phyloP scores from a whole-genome alignment of 1,140 invertebrate genomes.

The Chrysomallon squamiferum region DNA sequence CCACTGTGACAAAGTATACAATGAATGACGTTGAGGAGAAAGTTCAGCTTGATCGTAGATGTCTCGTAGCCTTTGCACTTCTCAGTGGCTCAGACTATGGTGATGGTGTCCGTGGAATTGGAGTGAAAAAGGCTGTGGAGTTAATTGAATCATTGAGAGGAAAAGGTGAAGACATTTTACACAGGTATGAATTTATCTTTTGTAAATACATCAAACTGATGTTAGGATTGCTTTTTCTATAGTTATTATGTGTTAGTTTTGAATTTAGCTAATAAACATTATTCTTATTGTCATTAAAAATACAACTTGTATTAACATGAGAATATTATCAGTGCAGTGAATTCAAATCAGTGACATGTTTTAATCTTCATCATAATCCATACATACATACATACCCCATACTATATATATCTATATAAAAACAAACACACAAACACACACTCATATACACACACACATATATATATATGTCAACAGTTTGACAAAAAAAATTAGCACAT shows the following conservation, averaged over 20 bases:
- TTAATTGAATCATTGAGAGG: background rate
- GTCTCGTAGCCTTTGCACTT: constrained; percentile 79
- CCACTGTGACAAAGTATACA: constrained; percentile 74
- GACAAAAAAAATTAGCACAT: no score
- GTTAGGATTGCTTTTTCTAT: background rate
- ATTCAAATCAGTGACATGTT: no score
- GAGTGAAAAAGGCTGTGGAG: constrained; percentile 1
- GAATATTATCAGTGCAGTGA: no score
- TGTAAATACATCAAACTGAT: background rate
- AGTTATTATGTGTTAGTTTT: background rate
- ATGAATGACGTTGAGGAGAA: constrained; percentile 70
- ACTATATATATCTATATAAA: no score
- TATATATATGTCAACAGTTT: no score
- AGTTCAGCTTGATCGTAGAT: constrained; percentile 75
- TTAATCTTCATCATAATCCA: no score
- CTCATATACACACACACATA: no score
- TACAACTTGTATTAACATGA: no score
- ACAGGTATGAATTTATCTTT: constrained; percentile 6
- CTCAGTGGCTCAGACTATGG: constrained; percentile 16
- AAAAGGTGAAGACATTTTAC: constrained; percentile 2
- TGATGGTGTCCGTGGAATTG: constrained; percentile 11
- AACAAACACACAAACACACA: no score
- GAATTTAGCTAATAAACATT: no score
- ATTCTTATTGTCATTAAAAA: no score
- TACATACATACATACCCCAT: no score